A percentile compares a stretch with the other conserved stretches of the same genome.
Conservation (phyloP, 2,113 vertebrate genomes). For the Larimichthys crocea region DNA sequence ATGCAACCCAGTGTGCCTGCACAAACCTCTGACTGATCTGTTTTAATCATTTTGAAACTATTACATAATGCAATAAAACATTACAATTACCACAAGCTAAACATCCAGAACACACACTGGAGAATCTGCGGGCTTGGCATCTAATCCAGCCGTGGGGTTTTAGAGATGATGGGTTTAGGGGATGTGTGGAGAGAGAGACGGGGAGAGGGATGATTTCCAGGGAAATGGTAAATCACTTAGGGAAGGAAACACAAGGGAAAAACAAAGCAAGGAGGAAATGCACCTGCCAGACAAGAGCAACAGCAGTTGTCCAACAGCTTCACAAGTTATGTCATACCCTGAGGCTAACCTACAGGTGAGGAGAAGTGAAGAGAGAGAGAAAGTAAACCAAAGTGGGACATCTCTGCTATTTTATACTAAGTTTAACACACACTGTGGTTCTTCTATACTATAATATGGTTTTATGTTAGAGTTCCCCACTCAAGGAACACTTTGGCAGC, state of each 20-base stretch:
- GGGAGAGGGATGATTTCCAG: constrained; percentile 62
- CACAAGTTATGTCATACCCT: constrained; percentile 47
- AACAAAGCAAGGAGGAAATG: constrained; percentile 74
- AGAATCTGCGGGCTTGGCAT: constrained; percentile 67
- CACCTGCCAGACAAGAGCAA: constrained; percentile 76
- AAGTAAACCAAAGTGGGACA: neutral
- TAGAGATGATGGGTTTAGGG: constrained; percentile 75
- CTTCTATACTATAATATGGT: neutral
- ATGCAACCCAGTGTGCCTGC: constrained; percentile 46
- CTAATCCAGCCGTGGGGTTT: constrained; percentile 48
- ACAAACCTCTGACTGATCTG: constrained; percentile 62
- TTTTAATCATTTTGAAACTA: constrained; percentile 69
- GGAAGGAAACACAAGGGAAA: constrained; percentile 67
- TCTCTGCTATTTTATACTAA: neutral
- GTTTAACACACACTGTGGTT: neutral
- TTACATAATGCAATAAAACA: constrained; percentile 80
- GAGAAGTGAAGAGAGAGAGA: constrained; percentile 2
- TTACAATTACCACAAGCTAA: constrained; percentile 72
- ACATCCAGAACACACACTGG: constrained; percentile 63
- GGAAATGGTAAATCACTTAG: constrained; percentile 74
- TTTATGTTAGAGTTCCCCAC: neutral
- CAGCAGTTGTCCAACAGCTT: constrained; percentile 42
- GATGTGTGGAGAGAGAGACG: constrained; percentile 64
- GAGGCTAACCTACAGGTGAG: constrained; percentile 52
- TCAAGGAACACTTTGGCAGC: neutral